These are phyloP conservation scores for Rhinogobius similis DNA, from an alignment of 2,113 vertebrate genomes.

Conservation along the genomic window DNA sequence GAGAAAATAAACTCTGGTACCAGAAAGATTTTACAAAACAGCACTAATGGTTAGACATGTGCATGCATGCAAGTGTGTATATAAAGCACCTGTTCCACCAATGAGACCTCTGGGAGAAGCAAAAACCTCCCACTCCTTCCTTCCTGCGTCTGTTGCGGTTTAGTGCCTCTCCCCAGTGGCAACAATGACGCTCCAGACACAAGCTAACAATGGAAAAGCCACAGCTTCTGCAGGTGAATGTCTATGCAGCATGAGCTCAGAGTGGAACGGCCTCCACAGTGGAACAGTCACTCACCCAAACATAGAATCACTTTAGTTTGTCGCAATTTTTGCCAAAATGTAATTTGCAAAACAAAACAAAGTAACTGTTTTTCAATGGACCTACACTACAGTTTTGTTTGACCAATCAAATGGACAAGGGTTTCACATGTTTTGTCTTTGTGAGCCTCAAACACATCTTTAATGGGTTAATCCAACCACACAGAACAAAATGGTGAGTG, in stretches of 20 bases:
- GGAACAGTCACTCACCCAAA: background rate
- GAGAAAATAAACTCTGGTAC: too few species aligned
- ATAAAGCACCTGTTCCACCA: slow-evolving; percentile 19
- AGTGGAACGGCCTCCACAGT: background rate
- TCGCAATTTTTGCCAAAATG: too few species aligned
- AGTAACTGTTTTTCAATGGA: too few species aligned
- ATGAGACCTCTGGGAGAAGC: slow-evolving; percentile 17
- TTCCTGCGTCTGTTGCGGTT: slow-evolving; percentile 32
- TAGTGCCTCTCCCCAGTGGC: slow-evolving; percentile 6
- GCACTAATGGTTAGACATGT: background rate
- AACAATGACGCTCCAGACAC: slow-evolving; percentile 6
- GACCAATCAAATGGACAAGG: too few species aligned
- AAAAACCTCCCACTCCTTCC: slow-evolving; percentile 5
- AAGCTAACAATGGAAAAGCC: slow-evolving; percentile 24
- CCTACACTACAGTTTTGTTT: too few species aligned
- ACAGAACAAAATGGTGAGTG: too few species aligned
- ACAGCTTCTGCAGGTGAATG: background rate
- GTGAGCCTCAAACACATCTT: too few species aligned
- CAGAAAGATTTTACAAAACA: background rate
- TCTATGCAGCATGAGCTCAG: slow-evolving; percentile 12
- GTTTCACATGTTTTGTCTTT: too few species aligned
- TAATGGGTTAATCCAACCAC: too few species aligned
- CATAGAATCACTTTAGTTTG: background rate
- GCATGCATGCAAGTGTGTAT: slow-evolving; percentile 10
- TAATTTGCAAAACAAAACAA: too few species aligned